Percentiles rank a stretch among this genome's conserved stretches.
phyloP scores from a whole-genome alignment of 2,888 invertebrate genomes.

The Hypolimnas misippus region DNA sequence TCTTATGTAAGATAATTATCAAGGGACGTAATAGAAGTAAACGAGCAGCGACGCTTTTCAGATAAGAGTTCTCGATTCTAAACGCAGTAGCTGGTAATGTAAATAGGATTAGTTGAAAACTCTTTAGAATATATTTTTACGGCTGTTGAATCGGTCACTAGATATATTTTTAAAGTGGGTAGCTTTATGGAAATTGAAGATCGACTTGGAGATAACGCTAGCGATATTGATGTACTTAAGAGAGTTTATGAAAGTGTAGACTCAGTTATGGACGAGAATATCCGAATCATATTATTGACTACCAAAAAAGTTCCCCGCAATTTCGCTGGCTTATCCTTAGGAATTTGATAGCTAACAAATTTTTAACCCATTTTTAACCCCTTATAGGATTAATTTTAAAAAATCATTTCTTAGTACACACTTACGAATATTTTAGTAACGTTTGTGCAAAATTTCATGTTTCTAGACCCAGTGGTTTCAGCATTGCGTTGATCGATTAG shows the following conservation, averaged over 20 bases:
- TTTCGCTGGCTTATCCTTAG: no score
- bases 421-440: no score
- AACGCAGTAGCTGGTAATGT: constrained; percentile 31
- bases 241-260: neutral
- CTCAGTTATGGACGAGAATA: neutral
- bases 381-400: no score
- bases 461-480: no score
- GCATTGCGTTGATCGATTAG: no score
- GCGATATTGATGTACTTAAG: neutral
- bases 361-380: no score
- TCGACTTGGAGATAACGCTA: constrained; percentile 2
- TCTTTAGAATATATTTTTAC: neutral
- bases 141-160: constrained; percentile 7
- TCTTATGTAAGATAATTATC: constrained; percentile 40
- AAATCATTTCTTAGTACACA: no score
- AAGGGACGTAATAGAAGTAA: constrained; percentile 39
- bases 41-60: constrained; percentile 26
- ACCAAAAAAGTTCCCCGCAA: no score
- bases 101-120: constrained; percentile 24
- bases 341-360: no score
- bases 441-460: no score
- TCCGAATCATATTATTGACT: neutral
- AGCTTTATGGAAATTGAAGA: neutral
- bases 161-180: constrained; percentile 24
- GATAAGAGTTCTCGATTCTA: constrained; percentile 31